Base-by-base conservation (phyloP, 2,113 vertebrate genomes). In the Rhinopomastus cyanomelas region DNA sequence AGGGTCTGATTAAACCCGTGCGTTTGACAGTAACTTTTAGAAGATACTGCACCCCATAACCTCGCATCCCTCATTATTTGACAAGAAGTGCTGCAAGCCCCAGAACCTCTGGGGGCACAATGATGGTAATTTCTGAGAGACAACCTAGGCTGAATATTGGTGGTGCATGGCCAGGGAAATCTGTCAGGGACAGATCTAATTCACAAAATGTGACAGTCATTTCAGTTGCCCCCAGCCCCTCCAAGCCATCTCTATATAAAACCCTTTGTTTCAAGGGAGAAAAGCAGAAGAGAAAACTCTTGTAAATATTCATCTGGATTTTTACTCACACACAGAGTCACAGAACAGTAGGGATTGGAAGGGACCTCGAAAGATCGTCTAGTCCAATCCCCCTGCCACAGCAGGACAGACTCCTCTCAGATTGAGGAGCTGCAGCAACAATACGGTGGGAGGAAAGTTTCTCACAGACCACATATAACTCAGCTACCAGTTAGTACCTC, bases 341-440 rank as follows among this genome's bases (percentile, higher is more conserved):
- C n/a, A n/a, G n/a, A n/a, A n/a, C n/a, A n/a, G n/a, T n/a, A n/a
- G n/a, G n/a, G n/a, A n/a, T n/a, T n/a, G n/a, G n/a, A n/a, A n/a
- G n/a, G n/a, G n/a, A n/a, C n/a, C n/a, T n/a, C n/a, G n/a, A n/a
- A n/a, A n/a, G n/a, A n/a, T n/a, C n/a, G n/a, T n/a, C n/a, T n/a
- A n/a, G n/a, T n/a, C n/a, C n/a, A n/a, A n/a, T n/a, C n/a, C n/a
- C n/a, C n/a, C n/a, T n/a, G n/a, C n/a, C n/a, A n/a, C n/a, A n/a
- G n/a, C n/a, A n/a, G n/a, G n/a, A n/a, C n/a, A n/a, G n/a, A n/a
- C n/a, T 73, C 30, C 53, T 80, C 57, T 81, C 59, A 93, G 30
- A 48, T n/a, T 74, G 68, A 87, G 57, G n/a, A 88, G 59, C 56
- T 75, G 81, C 73, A 48, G 91, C 39, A 65, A 91, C 92, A 92